phyloP scores from a whole-genome alignment of 1,140 invertebrate species.

The Diorhabda carinulata region DNA sequence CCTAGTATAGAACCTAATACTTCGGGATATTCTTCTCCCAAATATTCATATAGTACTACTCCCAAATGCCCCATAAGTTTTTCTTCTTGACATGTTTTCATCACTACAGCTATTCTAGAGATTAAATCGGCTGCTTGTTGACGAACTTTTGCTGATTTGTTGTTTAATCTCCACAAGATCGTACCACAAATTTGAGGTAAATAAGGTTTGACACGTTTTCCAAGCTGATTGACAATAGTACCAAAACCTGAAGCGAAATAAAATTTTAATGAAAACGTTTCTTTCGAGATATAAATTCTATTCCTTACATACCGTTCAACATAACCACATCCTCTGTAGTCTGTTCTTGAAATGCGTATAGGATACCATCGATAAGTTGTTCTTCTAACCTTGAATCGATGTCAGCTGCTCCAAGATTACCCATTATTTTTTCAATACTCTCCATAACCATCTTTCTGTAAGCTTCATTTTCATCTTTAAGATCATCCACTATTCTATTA shows the following conservation, averaged over 20 bases:
- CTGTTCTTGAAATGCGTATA: slow-evolving; percentile 99
- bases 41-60: slow-evolving; percentile 98
- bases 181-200: slow-evolving; percentile 99
- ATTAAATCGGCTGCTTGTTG: slow-evolving; percentile 99
- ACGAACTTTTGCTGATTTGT: slow-evolving; percentile 98
- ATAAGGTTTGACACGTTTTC: slow-evolving; percentile 96
- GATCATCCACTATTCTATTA: slow-evolving; percentile 95
- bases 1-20: slow-evolving; percentile 97
- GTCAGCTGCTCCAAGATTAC: slow-evolving; percentile 94
- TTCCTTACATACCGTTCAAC: slow-evolving; percentile 68
- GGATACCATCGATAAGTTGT: slow-evolving; percentile 97
- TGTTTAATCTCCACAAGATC: slow-evolving; percentile 98
- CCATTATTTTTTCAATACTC: slow-evolving; percentile 98
- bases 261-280: background rate
- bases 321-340: slow-evolving; percentile 99
- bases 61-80: slow-evolving; percentile 99
- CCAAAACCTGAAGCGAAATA: slow-evolving; percentile 74
- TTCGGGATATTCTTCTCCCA: slow-evolving; percentile 99
- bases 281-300: no score
- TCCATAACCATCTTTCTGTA: slow-evolving; percentile 99
- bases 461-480: slow-evolving; percentile 99
- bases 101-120: slow-evolving; percentile 95
- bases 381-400: slow-evolving; percentile 97
- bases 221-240: slow-evolving; percentile 96
- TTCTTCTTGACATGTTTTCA: slow-evolving; percentile 99